Percentiles rank a stretch among this genome's conserved stretches.
Evolutionary conservation across 1,140 invertebrate species (phyloP).

Genomic region (Subanguina moxae): DNA sequence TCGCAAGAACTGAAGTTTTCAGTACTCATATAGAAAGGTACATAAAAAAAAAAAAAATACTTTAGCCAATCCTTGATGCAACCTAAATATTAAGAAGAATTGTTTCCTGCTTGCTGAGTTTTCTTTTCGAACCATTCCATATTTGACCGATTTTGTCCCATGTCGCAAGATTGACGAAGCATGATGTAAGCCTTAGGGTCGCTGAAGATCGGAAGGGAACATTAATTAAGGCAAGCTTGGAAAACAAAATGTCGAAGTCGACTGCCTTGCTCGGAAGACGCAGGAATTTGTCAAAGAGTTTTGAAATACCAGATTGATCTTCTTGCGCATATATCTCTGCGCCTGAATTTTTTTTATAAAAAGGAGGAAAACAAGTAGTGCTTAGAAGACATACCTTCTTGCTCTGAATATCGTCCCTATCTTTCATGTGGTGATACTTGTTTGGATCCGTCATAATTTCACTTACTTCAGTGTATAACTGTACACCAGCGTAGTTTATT

Average conservation of each 20-base stretch:
- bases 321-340: slow-evolving; percentile 89
- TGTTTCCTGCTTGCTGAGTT: slow-evolving; percentile 89
- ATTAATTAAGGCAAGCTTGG: slow-evolving; percentile 92
- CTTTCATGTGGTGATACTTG: slow-evolving; percentile 99
- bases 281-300: slow-evolving; percentile 96
- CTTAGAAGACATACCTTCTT: slow-evolving; percentile 73
- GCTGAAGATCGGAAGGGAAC: slow-evolving; percentile 95
- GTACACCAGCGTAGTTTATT: slow-evolving; percentile 96
- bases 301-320: slow-evolving; percentile 93
- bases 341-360: slow-evolving; percentile 65
- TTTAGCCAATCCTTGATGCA: slow-evolving; percentile 99
- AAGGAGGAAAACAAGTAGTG: background rate
- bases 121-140: slow-evolving; percentile 93
- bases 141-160: slow-evolving; percentile 72
- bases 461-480: slow-evolving; percentile 99
- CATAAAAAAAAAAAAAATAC: slow-evolving; percentile 64
- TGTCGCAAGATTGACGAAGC: slow-evolving; percentile 92
- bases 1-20: slow-evolving; percentile 73
- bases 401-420: slow-evolving; percentile 93
- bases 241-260: slow-evolving; percentile 96
- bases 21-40: background rate
- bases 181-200: slow-evolving; percentile 89
- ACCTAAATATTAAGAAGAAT: slow-evolving; percentile 96
- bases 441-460: slow-evolving; percentile 98
- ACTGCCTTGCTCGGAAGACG: slow-evolving; percentile 90